Conservation (phyloP, 2,888 invertebrate species). For the Lasioglossum marginatum region DNA sequence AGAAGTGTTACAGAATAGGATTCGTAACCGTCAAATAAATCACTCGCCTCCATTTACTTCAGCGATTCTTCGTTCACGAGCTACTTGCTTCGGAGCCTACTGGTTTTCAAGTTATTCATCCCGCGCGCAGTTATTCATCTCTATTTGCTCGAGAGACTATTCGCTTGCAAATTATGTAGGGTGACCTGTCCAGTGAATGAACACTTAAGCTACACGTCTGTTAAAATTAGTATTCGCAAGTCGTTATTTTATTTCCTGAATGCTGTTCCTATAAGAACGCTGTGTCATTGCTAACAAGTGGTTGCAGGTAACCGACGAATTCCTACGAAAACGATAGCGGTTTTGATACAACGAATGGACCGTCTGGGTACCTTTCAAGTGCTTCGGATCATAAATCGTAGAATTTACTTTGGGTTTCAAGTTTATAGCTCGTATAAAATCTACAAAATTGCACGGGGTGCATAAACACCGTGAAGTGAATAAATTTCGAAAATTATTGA, state of each 20-base stretch:
- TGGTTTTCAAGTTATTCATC: not conserved
- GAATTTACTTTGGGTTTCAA: not conserved
- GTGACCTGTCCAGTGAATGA: too few species aligned
- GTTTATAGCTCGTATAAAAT: not conserved
- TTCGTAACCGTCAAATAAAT: not conserved
- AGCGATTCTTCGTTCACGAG: not conserved
- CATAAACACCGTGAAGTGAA: not conserved
- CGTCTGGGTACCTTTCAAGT: not conserved
- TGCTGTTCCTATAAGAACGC: too few species aligned
- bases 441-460: not conserved
- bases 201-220: too few species aligned
- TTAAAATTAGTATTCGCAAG: too few species aligned
- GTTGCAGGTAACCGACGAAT: too few species aligned
- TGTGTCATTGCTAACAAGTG: too few species aligned
- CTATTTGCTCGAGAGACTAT: not conserved
- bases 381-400: not conserved
- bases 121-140: not conserved
- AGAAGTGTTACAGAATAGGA: not conserved
- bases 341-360: too few species aligned
- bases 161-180: not conserved
- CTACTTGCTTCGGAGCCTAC: not conserved
- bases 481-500: not conserved
- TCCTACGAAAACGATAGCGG: too few species aligned
- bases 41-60: not conserved
- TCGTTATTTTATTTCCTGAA: too few species aligned